Base-by-base conservation (phyloP, 2,888 invertebrate genomes). In the Agonopterix heracliana region DNA sequence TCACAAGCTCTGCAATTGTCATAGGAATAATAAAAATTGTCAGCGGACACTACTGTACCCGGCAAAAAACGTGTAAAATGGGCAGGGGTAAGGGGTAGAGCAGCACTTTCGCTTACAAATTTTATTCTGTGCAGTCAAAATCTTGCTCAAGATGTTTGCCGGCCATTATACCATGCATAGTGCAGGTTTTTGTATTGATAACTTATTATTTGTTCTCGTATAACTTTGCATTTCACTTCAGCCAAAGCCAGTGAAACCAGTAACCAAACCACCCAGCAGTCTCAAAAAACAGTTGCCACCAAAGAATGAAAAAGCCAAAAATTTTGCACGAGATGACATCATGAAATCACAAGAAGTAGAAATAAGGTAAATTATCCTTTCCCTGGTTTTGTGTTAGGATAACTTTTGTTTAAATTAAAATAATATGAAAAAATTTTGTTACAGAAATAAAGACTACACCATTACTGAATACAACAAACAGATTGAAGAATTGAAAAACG, bases 301-400 rank as follows among this genome's bases (percentile, higher is more conserved):
- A 63, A 57, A 50, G 52, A 40, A 67, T 59, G 49, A 54, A 46
- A 67, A 63, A 54, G 60, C 57, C 36, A 55, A 56, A 49, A 56
- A 59, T 26, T 41, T 49, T 54, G 71, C 72, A 63, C 53, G 71
- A 47, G 71, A 74, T 59, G 86, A 88, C 59, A 57, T 85, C 43
- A 71, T 86, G 44, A 81, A 81, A 63, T 73, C 79, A 35, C 86
- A 86, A 59, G 81, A 86, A 66, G 85, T 81, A 45, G 87, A 88
- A 78, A 85, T 87, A 55, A 78, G 85, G 88, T 86, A 17, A 40
- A 10, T 35, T 1, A 35, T 35, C 9, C 35, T 3, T 9, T n/a
- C 26, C 38, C n/a, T 38, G 2, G 10, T 38, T 38, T 38, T 38
- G n/a, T 38, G n/a, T 10, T 38, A n/a, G 38, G 1, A n/a, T 38